Evolutionary conservation across 2,113 vertebrate genomes (phyloP).

Genomic region (Sterrhoptilus dennistouni): DNA sequence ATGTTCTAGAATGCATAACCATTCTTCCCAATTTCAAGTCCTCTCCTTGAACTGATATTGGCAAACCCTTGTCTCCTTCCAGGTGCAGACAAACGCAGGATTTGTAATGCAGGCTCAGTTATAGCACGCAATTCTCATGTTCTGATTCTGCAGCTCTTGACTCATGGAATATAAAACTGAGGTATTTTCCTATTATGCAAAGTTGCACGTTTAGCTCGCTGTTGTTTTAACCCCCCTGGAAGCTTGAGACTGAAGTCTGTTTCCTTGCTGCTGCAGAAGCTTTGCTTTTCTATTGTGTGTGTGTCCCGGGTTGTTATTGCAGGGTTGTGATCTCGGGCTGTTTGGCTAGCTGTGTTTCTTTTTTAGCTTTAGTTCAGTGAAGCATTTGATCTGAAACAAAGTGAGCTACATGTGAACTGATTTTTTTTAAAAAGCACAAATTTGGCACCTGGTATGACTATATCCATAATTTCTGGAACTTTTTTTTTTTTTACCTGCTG

Average conservation of each 20-base stretch:
- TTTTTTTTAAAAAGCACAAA: neutral
- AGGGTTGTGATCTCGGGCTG: conserved; percentile 35
- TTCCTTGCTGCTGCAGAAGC: conserved; percentile 57
- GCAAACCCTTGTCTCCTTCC: neutral
- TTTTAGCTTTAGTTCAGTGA: neutral
- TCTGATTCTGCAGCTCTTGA: neutral
- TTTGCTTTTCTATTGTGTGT: conserved; percentile 51
- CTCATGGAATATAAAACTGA: neutral
- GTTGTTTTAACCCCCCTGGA: conserved; percentile 67
- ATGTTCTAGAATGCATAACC: neutral
- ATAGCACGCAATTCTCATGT: accelerated
- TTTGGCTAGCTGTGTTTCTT: conserved; percentile 48
- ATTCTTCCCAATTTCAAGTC: neutral
- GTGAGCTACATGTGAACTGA: neutral
- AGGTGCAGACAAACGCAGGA: neutral
- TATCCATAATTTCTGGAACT: too few relatives aligned
- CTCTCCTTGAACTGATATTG: neutral
- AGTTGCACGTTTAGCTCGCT: conserved; percentile 28
- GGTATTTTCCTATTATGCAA: neutral
- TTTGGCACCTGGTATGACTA: neutral
- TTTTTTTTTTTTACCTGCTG: neutral
- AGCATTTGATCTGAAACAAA: conserved; percentile 49
- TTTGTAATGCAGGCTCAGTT: neutral
- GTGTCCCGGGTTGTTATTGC: conserved; percentile 20
- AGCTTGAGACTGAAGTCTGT: conserved; percentile 40